Evolutionary conservation across 2,888 invertebrate genomes (phyloP).

Genomic region (Sinelater perroti): DNA sequence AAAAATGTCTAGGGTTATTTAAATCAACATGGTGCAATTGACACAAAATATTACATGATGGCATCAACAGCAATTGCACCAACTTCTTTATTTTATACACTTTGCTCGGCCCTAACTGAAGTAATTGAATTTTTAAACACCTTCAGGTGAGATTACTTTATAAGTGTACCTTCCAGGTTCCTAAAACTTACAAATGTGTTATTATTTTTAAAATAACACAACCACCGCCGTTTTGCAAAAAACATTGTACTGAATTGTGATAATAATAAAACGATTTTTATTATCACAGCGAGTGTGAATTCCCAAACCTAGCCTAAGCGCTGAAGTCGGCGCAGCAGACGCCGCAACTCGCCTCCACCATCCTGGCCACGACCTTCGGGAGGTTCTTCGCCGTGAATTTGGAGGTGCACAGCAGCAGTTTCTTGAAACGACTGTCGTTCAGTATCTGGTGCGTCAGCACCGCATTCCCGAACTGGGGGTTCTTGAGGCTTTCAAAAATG

Average conservation of each 20-base stretch:
- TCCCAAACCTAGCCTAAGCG: no score
- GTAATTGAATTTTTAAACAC: no score
- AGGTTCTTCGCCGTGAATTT: conserved; percentile 51
- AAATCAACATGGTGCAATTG: no score
- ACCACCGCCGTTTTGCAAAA: conserved; percentile 17
- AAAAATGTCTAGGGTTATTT: no score
- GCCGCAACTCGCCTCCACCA: neutral
- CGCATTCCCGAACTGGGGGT: conserved; percentile 48
- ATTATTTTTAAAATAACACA: conserved; percentile 21
- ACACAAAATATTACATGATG: no score
- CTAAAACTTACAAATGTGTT: conserved; percentile 19
- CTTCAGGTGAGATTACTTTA: neutral
- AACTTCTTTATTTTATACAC: no score
- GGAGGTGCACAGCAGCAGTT: conserved; percentile 44
- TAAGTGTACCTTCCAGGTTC: conserved; percentile 17
- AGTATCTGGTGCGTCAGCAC: conserved; percentile 54
- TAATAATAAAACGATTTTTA: conserved; percentile 36
- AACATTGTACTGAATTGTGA: conserved; percentile 34
- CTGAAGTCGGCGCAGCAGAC: neutral
- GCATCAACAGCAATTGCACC: no score
- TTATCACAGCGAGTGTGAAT: conserved; percentile 4
- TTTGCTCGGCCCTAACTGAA: no score
- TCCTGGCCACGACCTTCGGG: conserved; percentile 32
- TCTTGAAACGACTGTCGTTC: conserved; percentile 46
- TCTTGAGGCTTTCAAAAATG: conserved; percentile 49